Conservation (phyloP, 1,140 invertebrate genomes). For the Ephestia elutella region DNA sequence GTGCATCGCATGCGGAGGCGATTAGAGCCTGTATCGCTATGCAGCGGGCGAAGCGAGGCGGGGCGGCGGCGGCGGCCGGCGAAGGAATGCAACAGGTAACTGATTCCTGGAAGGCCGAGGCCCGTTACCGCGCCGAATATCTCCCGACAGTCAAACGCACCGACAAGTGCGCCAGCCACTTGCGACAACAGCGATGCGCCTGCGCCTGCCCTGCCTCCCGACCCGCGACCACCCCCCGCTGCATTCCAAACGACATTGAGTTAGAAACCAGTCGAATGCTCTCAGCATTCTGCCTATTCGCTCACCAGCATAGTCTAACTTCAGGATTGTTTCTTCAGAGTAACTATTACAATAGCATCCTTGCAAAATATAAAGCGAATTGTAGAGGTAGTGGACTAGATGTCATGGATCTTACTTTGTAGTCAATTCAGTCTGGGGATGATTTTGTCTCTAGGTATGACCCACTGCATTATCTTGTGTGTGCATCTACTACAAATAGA, state of each 20-base stretch:
- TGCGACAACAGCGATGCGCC: constrained; percentile 62
- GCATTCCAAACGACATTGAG: constrained; percentile 69
- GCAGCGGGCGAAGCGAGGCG: constrained; percentile 25
- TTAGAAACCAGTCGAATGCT: constrained; percentile 67
- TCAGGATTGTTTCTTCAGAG: not conserved
- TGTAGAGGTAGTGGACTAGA: too few relatives aligned
- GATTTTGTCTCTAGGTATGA: too few relatives aligned
- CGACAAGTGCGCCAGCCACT: constrained; percentile 69
- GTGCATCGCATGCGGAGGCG: constrained; percentile 7
- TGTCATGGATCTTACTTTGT: too few relatives aligned
- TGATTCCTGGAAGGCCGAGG: constrained; percentile 70
- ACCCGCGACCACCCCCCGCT: constrained; percentile 20
- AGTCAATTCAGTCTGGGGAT: too few relatives aligned
- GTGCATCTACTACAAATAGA: too few relatives aligned
- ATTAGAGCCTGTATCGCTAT: constrained; percentile 28
- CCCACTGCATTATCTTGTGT: too few relatives aligned
- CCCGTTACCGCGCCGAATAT: constrained; percentile 72
- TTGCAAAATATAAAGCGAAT: not conserved
- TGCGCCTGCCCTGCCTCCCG: constrained; percentile 28
- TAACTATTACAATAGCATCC: not conserved
- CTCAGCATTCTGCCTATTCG: constrained; percentile 52
- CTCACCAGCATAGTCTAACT: not conserved
- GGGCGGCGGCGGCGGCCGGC: constrained; percentile 46
- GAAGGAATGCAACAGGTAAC: constrained; percentile 70
- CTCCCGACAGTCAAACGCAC: constrained; percentile 69